A percentile compares a stretch with the other conserved stretches of the same genome.
These are phyloP conservation scores for Zaprionus inermis DNA, from an alignment of 1,140 invertebrate genomes.

Conservation along the genomic window DNA sequence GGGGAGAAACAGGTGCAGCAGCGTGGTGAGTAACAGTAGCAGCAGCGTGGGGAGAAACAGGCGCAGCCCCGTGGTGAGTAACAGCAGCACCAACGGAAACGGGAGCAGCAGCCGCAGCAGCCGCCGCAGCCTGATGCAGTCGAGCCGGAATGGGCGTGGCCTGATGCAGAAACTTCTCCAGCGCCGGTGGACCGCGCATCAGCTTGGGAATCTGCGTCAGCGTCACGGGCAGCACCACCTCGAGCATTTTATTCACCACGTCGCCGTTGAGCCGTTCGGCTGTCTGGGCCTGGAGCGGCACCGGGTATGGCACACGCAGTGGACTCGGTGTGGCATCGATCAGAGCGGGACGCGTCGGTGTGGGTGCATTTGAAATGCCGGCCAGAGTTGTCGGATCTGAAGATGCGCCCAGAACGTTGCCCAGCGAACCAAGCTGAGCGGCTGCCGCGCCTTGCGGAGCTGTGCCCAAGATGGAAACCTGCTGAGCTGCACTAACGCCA, in stretches of 20 bases:
- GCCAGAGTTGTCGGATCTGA: not conserved
- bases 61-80: not conserved
- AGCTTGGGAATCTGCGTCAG: not conserved
- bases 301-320: not conserved
- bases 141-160: not conserved
- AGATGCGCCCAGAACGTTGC: no score
- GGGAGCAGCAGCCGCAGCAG: no score
- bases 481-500: not conserved
- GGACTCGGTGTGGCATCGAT: not conserved
- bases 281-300: not conserved
- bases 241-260: slow-evolving; percentile 1
- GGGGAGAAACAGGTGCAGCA: not conserved
- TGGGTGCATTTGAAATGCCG: not conserved
- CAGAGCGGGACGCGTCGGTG: not conserved
- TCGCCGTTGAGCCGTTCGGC: not conserved
- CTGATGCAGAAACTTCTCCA: not conserved
- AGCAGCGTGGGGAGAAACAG: not conserved
- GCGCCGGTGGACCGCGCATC: not conserved
- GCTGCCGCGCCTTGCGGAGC: not conserved
- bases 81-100: not conserved
- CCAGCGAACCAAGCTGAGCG: not conserved
- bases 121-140: not conserved
- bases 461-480: not conserved
- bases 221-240: slow-evolving; percentile 10
- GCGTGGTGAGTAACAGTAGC: no score